Base-by-base conservation (phyloP, 2,113 vertebrate genomes). In the Girardinichthys multiradiatus region DNA sequence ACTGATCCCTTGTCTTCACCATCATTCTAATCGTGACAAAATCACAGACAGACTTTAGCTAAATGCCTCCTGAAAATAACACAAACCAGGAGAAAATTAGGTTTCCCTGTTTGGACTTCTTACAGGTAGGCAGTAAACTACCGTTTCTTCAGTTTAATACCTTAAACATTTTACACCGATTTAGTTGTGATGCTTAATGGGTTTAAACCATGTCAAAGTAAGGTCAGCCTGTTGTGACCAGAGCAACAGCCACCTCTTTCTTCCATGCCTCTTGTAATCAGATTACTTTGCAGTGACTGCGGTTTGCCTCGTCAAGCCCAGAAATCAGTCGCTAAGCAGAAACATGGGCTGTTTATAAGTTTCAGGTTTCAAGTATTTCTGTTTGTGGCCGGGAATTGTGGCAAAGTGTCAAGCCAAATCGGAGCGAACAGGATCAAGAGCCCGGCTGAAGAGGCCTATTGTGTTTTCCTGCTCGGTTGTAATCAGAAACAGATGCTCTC, bases 351-450 rank as follows among this genome's bases (percentile, higher is more conserved):
- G 89, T 91, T 94, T 90, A 86, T 77, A 57, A 84, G 87, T 92
- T 62, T 94, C 81, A 17, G 66, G 79, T 94, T 94, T 89, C 90
- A 68, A 51, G 72, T 85, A 88, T 92, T 88, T 82, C 89, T 90
- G 90, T 92, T 91, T 89, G 88, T 85, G 87, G 92, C 77, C 72
- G 72, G 82, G 80, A 84, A 75, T 85, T 84, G 90, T 86, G 91
- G 92, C 87, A 88, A 87, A 87, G 88, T 88, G 93, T 93, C 93
- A 91, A 83, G 81, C 85, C 76, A 79, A 84, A 92, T 94, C 89
- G 84, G 72, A 86, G 85, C 57, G 85, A 88, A 90, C 92, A 89
- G 89, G 78, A 92, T 93, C 87, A 90, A 86, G 89, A 87, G 70
- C 76, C 72, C 60, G 80, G 79, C 76, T 86, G 84, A 88, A 90